Evolutionary conservation across 1,140 invertebrate species (phyloP).

Genomic region (Argopecten irradians): DNA sequence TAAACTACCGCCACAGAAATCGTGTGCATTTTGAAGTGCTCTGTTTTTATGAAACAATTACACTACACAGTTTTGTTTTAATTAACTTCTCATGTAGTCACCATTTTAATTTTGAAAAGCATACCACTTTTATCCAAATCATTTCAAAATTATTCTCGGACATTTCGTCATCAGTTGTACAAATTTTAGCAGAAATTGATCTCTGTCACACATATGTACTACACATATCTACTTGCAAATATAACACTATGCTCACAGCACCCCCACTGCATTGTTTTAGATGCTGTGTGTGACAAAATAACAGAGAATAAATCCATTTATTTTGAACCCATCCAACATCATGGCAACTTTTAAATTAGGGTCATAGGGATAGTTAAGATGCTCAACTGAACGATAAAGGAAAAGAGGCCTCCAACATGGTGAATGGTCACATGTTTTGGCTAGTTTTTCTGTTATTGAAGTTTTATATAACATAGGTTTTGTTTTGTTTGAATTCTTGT

Average conservation of each 20-base stretch:
- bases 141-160: neutral
- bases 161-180: neutral
- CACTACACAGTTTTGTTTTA: neutral
- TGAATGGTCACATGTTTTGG: neutral
- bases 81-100: neutral
- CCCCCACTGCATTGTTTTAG: slow-evolving; percentile 22
- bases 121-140: slow-evolving; percentile 9
- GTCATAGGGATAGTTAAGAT: neutral
- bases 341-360: neutral
- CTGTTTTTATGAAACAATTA: neutral
- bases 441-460: neutral
- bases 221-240: neutral
- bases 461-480: neutral
- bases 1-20: neutral
- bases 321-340: neutral
- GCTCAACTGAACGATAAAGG: neutral
- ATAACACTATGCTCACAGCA: neutral
- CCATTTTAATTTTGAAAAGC: neutral
- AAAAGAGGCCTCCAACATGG: neutral
- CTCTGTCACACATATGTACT: neutral
- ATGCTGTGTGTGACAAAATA: neutral
- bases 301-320: neutral
- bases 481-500: neutral
- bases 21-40: slow-evolving; percentile 15
- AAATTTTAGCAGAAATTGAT: neutral